Base-by-base conservation (phyloP, 2,888 invertebrate species). In the Ichneumon xanthorius region DNA sequence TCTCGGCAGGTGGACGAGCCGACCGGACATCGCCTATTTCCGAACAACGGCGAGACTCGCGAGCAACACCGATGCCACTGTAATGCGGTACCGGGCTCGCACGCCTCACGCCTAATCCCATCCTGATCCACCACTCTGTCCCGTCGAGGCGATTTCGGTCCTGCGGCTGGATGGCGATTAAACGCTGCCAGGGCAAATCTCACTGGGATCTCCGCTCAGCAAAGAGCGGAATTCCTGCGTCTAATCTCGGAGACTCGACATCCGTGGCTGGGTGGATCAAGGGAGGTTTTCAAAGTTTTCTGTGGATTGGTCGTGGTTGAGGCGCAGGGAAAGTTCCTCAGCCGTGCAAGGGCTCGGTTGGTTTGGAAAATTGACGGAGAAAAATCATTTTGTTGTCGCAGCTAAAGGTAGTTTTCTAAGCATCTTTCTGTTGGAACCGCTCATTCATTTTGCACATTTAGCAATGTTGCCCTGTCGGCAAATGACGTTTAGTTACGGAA, bases 51-150 rank as follows among this genome's bases (percentile, higher is more conserved):
- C 22, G 71, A 11, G 53, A 67, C 22, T 40, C 19, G 7, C 48
- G 45, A 16, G 72, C 50, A 30, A 68, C 40, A 16, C 16, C 26
- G 26, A 61, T 33, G 30, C 65, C n/a, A 67, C 37, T 19, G 7
- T 40, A 40, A 40, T 16, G 19, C 40, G 26, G 6, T 19, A 1
- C 1, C n/a, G 19, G n/a, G 40, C 9, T 16, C 22, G 40, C 19
- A 19, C 40, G 63, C 14, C 61, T n/a, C 63, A 75, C 70, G 53
- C 68, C 61, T 76, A 70, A 81, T 81, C 76, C 76, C 75, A 61
- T 48, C 70, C 70, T 76, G 61, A 75, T 76, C 70, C 75, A n/a
- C 33, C 68, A 19, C 75, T 61, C 45, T 9, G 61, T n/a, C 33
- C 45, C 16, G 16, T 26, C 45, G 40, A 6, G 40, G 19, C 14